Base-by-base conservation (phyloP, 2,888 invertebrate genomes). In the Drosophila parthenogenetica region DNA sequence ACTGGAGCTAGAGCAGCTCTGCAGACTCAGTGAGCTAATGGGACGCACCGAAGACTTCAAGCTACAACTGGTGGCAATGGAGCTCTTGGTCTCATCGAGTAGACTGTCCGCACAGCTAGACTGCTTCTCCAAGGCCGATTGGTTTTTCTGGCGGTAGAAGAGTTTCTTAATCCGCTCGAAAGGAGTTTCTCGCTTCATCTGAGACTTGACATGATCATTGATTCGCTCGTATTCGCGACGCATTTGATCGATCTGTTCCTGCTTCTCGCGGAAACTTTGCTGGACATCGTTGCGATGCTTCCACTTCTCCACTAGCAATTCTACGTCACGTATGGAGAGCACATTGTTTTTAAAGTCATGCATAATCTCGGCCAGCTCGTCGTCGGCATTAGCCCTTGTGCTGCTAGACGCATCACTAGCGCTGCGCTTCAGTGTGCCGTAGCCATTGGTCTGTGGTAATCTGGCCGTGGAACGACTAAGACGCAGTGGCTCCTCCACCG, bases 321-420 rank as follows among this genome's bases (percentile, higher is more conserved):
- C 97, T 0, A 97, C 96, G 93, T 97, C 97, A 0, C 95, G 94
- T 88, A 97, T 96, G 0, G 96, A 95, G 77, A 97, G 95, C 3
- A 97, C 96, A 89, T 97, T 97, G 88, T 97, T 97, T 91, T 97
- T 97, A 88, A 97, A 97, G 87, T 97, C 97, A 88, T 95, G 96
- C 90, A 97, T 96, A 54, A 97, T 96, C 92, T 97, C 97, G 3
- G 96, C 94, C 65, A 97, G 93, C 90, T 97, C 97, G 73, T 96
- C 96, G 90, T 97, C 92, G 5, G 90, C 92, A 69, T 92, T 92
- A 14, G 89, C 86, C 0, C 91, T 90, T 0, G 81, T 83, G 42
- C 79, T 81, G 55, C 87, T 89, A 1, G 92, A 92, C 10, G 91
- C 90, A 69, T 92, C 91, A 54, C 92, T 92, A 14, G 90, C 91